Percentiles rank a stretch among this genome's conserved stretches.
These are phyloP conservation scores for Pristis pectinata DNA, from an alignment of 2,797 vertebrate species.

Conservation along the genomic window DNA sequence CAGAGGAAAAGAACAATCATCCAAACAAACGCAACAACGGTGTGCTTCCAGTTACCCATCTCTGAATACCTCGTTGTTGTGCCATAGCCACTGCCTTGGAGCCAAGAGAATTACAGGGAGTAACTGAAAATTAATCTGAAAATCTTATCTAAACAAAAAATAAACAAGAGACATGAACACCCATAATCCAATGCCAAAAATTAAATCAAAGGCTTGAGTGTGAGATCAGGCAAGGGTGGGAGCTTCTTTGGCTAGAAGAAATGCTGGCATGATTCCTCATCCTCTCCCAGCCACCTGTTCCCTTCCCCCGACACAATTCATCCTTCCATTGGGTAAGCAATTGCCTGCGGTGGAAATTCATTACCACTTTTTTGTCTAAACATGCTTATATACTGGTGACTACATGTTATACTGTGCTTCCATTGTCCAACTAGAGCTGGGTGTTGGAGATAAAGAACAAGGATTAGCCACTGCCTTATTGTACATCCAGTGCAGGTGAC, in stretches of 20 bases:
- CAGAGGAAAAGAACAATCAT: too few relatives aligned
- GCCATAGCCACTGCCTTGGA: background rate
- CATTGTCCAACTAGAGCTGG: too few relatives aligned
- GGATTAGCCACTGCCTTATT: too few relatives aligned
- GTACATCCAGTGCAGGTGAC: too few relatives aligned
- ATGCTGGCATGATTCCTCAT: background rate
- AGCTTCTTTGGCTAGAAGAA: background rate
- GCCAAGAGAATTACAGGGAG: background rate
- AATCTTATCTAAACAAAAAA: background rate
- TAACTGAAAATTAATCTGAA: background rate
- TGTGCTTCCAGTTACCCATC: background rate
- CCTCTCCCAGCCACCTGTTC: too few relatives aligned
- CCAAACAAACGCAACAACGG: background rate
- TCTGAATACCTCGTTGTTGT: background rate
- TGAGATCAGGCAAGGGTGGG: background rate
- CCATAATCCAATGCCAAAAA: background rate
- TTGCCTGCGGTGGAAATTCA: background rate
- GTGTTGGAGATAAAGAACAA: too few relatives aligned
- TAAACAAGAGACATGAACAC: background rate
- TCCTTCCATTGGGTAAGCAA: background rate
- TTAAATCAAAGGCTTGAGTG: slow-evolving; percentile 1
- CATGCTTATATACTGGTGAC: too few relatives aligned
- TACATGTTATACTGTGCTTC: too few relatives aligned
- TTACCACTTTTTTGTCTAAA: too few relatives aligned
- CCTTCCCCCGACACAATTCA: background rate